Evolutionary conservation across 1,140 invertebrate species (phyloP), one percentile per base, ranked within the genome.

Genomic region (Hetaerina americana): DNA sequence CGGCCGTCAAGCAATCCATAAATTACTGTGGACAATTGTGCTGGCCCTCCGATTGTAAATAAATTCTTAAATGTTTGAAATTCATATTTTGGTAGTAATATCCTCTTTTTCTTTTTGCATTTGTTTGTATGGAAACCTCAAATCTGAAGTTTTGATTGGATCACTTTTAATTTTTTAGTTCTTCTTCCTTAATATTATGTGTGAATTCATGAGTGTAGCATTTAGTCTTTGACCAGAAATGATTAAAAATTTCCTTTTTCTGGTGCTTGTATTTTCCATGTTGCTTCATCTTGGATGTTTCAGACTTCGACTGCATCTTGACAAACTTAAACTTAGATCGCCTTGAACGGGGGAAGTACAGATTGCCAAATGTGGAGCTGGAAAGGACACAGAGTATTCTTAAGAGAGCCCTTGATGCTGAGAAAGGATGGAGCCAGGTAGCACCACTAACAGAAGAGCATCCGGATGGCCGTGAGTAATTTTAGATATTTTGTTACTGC

Each of bases 291-390:
- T n/a, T 74, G 76, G 74, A 75, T 72, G 72, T 85, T 84, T 74
- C 81, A 93, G 92, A 94, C 82, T 92, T 92, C 84, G 90, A 95
- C 82, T 93, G 90, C 83, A 90, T 95, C 81, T 82, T 96, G 75
- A 95, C 93, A 5, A 94, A 92, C 77, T 82, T 96, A 66, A 89
- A 89, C 75, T 82, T 96, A 78, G 85, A 88, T 24, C 87, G 88
- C 78, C 83, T 91, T 26, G 88, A 89, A 70, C 90, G 80, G 85
- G 89, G 79, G 81, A 87, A 88, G 76, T 92, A 87, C 78, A 81
- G 85, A 75, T 82, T 96, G 70, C 88, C 88, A 5, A 82, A 87
- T 49, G 84, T 86, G 28, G 94, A 96, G 81, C 82, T 88, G 70
- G 84, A 87, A 66, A 85, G 93, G 73, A 92, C 92, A 12, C 87